phyloP scores from a whole-genome alignment of 2,797 vertebrate species.

The Sarcophilus harrisii region DNA sequence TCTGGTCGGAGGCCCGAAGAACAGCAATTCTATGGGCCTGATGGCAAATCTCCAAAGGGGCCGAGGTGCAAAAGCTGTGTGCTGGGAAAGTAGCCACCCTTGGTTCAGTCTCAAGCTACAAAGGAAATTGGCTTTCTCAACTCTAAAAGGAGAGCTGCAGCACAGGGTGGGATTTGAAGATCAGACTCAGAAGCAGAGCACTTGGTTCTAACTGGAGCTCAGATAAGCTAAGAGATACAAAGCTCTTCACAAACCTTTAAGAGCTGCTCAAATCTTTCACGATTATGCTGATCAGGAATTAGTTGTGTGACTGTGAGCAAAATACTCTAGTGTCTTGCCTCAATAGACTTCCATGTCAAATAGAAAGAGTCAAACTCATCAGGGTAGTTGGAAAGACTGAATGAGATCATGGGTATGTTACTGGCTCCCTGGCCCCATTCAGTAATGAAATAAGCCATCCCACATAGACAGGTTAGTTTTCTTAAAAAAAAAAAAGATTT shows the following conservation, averaged over 20 bases:
- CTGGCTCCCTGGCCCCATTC: too few species aligned
- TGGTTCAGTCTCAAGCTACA: not conserved
- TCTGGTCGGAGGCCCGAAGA: not conserved
- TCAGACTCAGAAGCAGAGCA: not conserved
- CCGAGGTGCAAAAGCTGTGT: not conserved
- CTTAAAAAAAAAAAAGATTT: too few species aligned
- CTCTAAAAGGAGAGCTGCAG: not conserved
- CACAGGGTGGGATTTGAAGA: not conserved
- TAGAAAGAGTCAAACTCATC: not conserved
- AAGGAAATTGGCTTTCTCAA: slow-evolving; percentile 10
- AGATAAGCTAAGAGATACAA: not conserved
- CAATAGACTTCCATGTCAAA: not conserved
- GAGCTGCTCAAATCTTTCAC: not conserved
- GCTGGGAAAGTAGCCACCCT: not conserved
- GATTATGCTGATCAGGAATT: not conserved
- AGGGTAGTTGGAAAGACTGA: not conserved
- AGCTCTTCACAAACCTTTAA: not conserved
- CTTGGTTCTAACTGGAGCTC: not conserved
- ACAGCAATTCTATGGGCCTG: not conserved
- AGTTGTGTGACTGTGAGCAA: not conserved
- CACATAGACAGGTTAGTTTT: too few species aligned
- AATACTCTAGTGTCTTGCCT: not conserved
- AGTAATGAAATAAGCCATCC: too few species aligned
- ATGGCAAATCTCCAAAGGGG: not conserved
- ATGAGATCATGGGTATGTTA: not conserved